Conservation (phyloP, 2,797 vertebrate species). For the Valencia hispanica region DNA sequence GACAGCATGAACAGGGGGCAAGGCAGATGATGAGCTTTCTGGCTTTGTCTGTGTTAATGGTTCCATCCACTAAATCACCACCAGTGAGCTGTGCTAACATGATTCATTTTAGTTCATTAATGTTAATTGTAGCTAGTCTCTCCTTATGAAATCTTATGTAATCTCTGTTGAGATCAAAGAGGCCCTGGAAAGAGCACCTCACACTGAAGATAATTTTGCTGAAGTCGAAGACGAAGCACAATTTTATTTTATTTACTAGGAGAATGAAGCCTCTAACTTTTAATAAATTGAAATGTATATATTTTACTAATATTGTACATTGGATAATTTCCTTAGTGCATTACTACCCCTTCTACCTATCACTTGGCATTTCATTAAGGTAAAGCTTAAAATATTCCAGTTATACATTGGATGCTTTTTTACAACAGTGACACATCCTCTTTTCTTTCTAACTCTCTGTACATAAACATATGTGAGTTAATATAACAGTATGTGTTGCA, state of each 20-base stretch:
- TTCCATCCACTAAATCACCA: slow-evolving; percentile 52
- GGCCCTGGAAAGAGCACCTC: background rate
- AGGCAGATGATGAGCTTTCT: slow-evolving; percentile 42
- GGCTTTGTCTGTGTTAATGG: slow-evolving; percentile 40
- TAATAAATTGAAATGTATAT: background rate
- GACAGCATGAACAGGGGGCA: slow-evolving; percentile 22
- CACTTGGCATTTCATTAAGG: background rate
- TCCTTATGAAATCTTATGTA: slow-evolving; percentile 27
- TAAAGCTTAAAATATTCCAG: background rate
- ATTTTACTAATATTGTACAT: background rate
- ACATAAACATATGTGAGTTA: background rate
- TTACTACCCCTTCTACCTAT: background rate
- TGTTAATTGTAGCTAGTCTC: slow-evolving; percentile 51
- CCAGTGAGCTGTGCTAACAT: slow-evolving; percentile 46
- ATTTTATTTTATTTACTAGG: background rate
- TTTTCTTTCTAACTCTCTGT: background rate
- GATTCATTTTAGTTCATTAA: slow-evolving; percentile 63
- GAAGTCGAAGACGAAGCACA: background rate
- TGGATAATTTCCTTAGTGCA: background rate
- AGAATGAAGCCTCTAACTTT: background rate
- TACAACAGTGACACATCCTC: background rate
- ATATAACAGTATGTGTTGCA: background rate
- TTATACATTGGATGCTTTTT: background rate
- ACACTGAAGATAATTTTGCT: background rate
- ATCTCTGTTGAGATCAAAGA: slow-evolving; percentile 6